Conservation (phyloP, 2,888 invertebrate species). For the Lochmaea capreae region DNA sequence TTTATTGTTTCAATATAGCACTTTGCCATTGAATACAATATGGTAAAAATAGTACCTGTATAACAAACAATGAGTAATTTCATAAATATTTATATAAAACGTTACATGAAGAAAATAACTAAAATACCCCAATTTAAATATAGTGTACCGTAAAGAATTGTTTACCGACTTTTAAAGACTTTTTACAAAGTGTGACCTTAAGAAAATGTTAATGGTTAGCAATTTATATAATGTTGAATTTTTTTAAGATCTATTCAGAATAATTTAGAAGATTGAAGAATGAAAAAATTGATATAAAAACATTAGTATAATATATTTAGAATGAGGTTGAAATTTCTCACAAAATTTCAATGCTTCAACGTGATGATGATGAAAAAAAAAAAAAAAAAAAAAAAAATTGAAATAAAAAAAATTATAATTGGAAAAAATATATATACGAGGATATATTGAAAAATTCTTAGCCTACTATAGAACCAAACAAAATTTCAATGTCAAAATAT, state of each 20-base stretch:
- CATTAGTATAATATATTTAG: too few relatives aligned
- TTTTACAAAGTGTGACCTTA: neutral
- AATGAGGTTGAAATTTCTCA: too few relatives aligned
- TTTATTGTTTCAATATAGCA: too few relatives aligned
- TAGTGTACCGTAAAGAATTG: neutral
- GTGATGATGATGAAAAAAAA: too few relatives aligned
- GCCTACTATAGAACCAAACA: too few relatives aligned
- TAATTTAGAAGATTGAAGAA: neutral
- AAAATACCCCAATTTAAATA: neutral
- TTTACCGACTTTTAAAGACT: too few relatives aligned
- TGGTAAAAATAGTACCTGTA: slow-evolving; percentile 6
- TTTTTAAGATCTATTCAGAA: neutral
- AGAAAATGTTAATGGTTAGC: neutral
- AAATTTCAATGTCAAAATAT: too few relatives aligned
- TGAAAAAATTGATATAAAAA: neutral
- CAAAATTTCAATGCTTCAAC: too few relatives aligned
- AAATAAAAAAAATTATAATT: too few relatives aligned
- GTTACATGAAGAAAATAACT: neutral
- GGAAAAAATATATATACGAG: too few relatives aligned
- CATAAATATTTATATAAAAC: neutral
- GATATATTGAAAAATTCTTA: too few relatives aligned
- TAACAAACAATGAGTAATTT: neutral
- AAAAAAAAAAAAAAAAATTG: too few relatives aligned
- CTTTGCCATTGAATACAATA: neutral
- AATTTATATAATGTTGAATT: neutral